Percentiles rank a stretch among this genome's conserved stretches.
phyloP scores from a whole-genome alignment of 2,888 invertebrate species.

The Lycocerus yunnanus region DNA sequence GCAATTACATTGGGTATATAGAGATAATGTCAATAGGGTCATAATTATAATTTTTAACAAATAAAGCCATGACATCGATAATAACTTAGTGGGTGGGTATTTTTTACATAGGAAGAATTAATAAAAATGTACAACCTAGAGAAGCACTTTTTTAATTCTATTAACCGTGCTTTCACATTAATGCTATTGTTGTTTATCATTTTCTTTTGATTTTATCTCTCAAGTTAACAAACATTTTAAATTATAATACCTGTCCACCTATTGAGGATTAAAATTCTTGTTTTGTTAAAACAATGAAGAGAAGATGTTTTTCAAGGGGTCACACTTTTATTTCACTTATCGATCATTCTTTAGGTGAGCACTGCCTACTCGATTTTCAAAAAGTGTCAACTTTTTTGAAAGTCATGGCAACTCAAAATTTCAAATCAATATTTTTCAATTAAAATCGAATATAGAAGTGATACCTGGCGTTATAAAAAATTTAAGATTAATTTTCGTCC shows the following conservation, averaged over 20 bases:
- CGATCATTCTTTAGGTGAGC: neutral
- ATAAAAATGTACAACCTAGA: neutral
- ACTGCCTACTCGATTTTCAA: neutral
- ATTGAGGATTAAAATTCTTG: neutral
- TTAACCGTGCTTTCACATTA: neutral
- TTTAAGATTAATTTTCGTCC: too few species aligned
- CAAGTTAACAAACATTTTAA: neutral
- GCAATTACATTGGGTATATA: neutral
- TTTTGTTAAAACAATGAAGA: neutral
- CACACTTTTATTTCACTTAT: neutral
- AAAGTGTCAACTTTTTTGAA: too few species aligned
- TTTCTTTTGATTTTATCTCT: neutral
- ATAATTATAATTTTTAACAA: conserved; percentile 21
- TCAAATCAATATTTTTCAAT: too few species aligned
- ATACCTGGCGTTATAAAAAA: too few species aligned
- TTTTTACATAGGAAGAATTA: neutral
- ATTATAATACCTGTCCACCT: neutral
- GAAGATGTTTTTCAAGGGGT: neutral
- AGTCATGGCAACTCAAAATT: too few species aligned
- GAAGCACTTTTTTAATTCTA: neutral
- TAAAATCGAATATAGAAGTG: too few species aligned
- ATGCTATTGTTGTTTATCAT: neutral
- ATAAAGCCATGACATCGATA: conserved; percentile 21
- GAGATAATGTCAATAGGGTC: neutral
- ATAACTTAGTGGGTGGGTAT: conserved; percentile 6